A percentile compares a stretch with the other conserved stretches of the same genome.
These are phyloP conservation scores for Hypsopygia costalis DNA, from an alignment of 2,888 invertebrate genomes.

Conservation along the genomic window DNA sequence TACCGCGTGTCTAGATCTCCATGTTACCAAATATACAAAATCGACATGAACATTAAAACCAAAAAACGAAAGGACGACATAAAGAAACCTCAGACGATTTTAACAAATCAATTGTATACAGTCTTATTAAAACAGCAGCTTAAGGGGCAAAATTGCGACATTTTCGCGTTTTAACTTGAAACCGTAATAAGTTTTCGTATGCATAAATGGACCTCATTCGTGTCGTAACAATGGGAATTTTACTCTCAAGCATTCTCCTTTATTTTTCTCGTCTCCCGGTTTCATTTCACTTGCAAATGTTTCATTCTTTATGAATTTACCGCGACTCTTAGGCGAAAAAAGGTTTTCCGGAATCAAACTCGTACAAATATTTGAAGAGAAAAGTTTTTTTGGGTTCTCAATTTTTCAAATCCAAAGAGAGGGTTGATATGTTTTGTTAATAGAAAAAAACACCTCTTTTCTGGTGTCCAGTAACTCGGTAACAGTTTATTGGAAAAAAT, in stretches of 20 bases:
- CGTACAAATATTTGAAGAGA: conserved; percentile 57
- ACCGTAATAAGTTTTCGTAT: conserved; percentile 67
- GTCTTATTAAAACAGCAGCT: conserved; percentile 5
- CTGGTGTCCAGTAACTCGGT: too few relatives aligned
- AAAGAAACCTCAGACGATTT: too few relatives aligned
- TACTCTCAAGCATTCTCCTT: conserved; percentile 49
- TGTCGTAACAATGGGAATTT: conserved; percentile 64
- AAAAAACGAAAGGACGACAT: too few relatives aligned
- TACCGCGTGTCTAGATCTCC: too few relatives aligned
- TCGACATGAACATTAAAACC: too few relatives aligned
- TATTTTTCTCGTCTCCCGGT: conserved; percentile 59
- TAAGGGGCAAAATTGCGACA: conserved; percentile 29
- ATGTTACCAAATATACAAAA: too few relatives aligned
- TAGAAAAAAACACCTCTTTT: conserved; percentile 8
- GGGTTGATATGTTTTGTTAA: conserved; percentile 7
- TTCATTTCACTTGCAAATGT: conserved; percentile 73
- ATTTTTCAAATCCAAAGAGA: conserved; percentile 8
- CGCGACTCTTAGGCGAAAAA: conserved; percentile 44
- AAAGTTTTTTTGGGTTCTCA: conserved; percentile 30
- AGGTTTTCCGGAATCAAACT: conserved; percentile 53
- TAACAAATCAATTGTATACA: conserved; percentile 16
- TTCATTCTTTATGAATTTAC: conserved; percentile 68
- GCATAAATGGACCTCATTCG: conserved; percentile 69
- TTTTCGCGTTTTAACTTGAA: conserved; percentile 33
- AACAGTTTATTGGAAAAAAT: too few relatives aligned